Conservation (phyloP, 2,797 vertebrate genomes). For the Sternotherus odoratus region DNA sequence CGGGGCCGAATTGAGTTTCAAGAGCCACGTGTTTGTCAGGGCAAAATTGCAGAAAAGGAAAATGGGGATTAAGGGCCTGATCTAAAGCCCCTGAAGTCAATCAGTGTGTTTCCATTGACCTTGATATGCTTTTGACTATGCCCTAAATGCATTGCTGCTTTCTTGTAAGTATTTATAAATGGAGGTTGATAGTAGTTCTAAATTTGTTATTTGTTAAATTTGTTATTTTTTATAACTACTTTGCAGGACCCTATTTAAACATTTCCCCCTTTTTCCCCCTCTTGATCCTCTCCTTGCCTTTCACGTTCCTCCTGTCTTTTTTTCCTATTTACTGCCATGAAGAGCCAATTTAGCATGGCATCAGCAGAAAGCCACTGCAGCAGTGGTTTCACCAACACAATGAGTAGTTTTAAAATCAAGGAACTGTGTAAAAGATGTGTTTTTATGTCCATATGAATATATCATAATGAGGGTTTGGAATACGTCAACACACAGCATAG, state of each 20-base stretch:
- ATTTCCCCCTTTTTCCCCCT: not conserved
- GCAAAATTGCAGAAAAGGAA: not conserved
- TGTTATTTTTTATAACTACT: not conserved
- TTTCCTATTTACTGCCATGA: not conserved
- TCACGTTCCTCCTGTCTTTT: not conserved
- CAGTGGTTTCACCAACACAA: slow-evolving; percentile 32
- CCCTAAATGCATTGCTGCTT: not conserved
- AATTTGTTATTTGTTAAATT: not conserved
- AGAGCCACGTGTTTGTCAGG: not conserved
- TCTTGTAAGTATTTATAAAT: not conserved
- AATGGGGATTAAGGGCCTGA: fast-evolving
- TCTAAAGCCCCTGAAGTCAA: not conserved
- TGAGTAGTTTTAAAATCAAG: slow-evolving; percentile 41
- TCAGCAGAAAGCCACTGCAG: slow-evolving; percentile 45
- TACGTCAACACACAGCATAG: not conserved
- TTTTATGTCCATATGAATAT: slow-evolving; percentile 59
- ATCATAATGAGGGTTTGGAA: slow-evolving; percentile 53
- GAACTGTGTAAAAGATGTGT: slow-evolving; percentile 25
- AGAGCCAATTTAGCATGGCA: slow-evolving; percentile 8
- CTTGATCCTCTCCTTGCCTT: not conserved
- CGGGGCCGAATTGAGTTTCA: not conserved
- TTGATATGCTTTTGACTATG: fast-evolving
- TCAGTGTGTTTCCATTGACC: not conserved
- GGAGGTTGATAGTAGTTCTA: not conserved
- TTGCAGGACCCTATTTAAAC: not conserved